Evolutionary conservation across 2,797 vertebrate species (phyloP), one percentile per base, ranked within the genome.

Genomic region (Enteromius viviparus): DNA sequence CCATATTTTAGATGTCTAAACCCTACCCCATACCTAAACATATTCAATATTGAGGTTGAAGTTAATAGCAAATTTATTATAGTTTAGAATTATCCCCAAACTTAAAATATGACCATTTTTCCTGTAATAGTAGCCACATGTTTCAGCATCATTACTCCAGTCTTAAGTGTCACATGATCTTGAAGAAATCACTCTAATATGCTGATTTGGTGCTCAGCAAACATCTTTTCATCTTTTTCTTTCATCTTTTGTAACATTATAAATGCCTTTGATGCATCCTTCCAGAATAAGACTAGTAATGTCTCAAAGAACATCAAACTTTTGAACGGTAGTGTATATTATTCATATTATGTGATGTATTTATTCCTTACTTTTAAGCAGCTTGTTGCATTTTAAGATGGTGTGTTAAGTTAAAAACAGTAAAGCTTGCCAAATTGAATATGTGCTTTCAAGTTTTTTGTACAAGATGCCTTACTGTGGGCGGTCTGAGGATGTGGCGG

Each of bases 311-410:
- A 49, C 23, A 12, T 11, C 47, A 14, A 21, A n/a, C 47, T 21
- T 51, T 34, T 74, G 49, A 74, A 53, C 0, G 3, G 9, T 14
- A 12, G 15, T 71, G 15, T 71, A 29, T 29, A 29, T 49, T 71
- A 72, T 72, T 53, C 32, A 51, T 53, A 14, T 74, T 53, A 53
- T 34, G 49, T 74, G n/a, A 55, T 55, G 21, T 55, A 55, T 75
- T 34, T 37, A n/a, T 58, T 75, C 53, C 0, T 17, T 12, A 7
- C 19, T n/a, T 75, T 75, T 14, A 75, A n/a, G 32, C 3, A 0
- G 51, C 32, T 75, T 74, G 45, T 37, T 75, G 72, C 6, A 55
- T 51, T 21, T 53, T 34, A n/a, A 23, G 21, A 58, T 58, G 21
- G 34, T 37, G n/a, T 58, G 12, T 58, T 21, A 76, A 15, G 34